Base-by-base conservation (phyloP, 2,113 vertebrate species). In the Neodontobutis hainanensis region DNA sequence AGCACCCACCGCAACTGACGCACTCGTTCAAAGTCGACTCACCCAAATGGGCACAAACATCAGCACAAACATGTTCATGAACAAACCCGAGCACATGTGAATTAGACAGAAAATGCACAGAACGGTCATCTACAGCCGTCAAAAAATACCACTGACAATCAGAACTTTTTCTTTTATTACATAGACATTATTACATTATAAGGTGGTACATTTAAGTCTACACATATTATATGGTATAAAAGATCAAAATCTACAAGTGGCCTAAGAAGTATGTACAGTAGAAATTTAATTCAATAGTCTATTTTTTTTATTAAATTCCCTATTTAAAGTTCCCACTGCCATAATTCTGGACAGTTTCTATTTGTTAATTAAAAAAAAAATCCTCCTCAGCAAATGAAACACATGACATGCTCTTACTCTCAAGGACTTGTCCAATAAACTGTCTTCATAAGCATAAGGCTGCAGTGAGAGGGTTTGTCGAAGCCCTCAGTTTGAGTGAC, bases 401-500 rank as follows among this genome's bases (percentile, higher is more conserved):
- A 47, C 14, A 61, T 11, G 12, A 6, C 48, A 40, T 40, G 51
- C 11, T 8, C 42, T 57, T 52, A 11, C 34, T 46, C 52, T 52
- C 35, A 27, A 45, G 3, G n/a, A 9, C n/a, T 64, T 57, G n/a
- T 53, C 5, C 5, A 43, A 57, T 52, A 61, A 11, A 78, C 45
- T 68, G 36, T 10, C 19, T 61, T 11, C 6, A 62, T 0, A 65
- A 70, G 65, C 65, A 58, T 58, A 9, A 36, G 15, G 45, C 53
- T 52, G 11, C 58, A 46, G 66, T 2, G 8, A 48, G 69, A 69
- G 61, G 64, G 45, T 53, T 36, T 45, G 40, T 65, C 51, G 61
- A 76, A 66, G 58, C 40, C 45, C 36, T 79, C 38, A 69, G 53
- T 59, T 57, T 67, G 50, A 83, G 70, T 70, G 78, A 87, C 78